Conservation (phyloP, 1,140 invertebrate genomes). For the Monochamus saltuarius region DNA sequence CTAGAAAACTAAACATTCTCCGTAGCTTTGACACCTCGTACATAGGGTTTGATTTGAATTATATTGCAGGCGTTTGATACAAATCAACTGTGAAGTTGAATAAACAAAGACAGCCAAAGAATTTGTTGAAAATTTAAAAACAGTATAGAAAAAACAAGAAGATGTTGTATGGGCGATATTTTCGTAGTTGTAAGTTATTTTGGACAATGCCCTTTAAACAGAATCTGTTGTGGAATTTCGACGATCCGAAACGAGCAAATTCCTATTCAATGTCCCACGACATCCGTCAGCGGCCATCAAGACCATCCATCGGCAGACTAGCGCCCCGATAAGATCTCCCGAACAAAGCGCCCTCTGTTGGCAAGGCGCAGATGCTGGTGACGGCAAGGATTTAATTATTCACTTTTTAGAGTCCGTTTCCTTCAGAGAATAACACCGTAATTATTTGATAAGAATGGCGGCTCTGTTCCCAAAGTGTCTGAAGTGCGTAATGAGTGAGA, state of each 20-base stretch:
- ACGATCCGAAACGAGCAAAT: background rate
- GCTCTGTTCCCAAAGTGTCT: slow-evolving; percentile 26
- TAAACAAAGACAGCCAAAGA: too few relatives aligned
- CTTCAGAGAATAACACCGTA: slow-evolving; percentile 19
- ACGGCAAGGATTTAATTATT: slow-evolving; percentile 31
- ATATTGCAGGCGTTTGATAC: too few relatives aligned
- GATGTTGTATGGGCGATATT: too few relatives aligned
- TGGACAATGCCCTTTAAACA: background rate
- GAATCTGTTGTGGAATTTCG: background rate
- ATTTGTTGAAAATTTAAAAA: too few relatives aligned
- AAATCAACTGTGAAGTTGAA: too few relatives aligned
- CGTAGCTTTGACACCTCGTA: too few relatives aligned
- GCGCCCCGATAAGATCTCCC: slow-evolving; percentile 21
- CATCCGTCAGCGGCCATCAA: too few relatives aligned
- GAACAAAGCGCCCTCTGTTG: slow-evolving; percentile 24
- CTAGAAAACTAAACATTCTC: too few relatives aligned
- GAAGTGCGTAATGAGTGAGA: slow-evolving; percentile 23
- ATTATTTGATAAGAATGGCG: slow-evolving; percentile 28
- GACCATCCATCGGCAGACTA: too few relatives aligned
- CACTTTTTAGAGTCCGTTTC: slow-evolving; percentile 21
- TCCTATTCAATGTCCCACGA: background rate
- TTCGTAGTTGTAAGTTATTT: too few relatives aligned
- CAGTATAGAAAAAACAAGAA: too few relatives aligned
- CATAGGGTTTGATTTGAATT: too few relatives aligned
- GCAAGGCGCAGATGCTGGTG: slow-evolving; percentile 20